These are phyloP conservation scores for Champsocephalus gunnari DNA, from an alignment of 2,797 vertebrate genomes.

Conservation along the genomic window DNA sequence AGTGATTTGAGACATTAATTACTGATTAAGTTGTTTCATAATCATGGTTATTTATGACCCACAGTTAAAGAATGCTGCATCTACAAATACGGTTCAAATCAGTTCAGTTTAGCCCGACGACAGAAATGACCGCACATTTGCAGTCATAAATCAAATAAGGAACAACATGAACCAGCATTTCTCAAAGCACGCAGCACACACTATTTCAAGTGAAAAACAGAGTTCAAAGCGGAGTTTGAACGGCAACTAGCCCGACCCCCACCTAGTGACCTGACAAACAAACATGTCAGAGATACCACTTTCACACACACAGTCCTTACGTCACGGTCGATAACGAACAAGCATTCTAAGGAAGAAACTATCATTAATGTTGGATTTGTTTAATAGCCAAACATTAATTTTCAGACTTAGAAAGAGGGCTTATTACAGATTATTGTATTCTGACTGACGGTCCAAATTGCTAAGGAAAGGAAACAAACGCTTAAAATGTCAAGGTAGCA, in stretches of 20 bases:
- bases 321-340: neutral
- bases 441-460: neutral
- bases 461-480: neutral
- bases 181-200: neutral
- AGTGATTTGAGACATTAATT: neutral
- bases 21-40: neutral
- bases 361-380: neutral
- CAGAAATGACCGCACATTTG: neutral
- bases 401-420: neutral
- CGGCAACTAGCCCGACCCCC: neutral
- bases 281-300: neutral
- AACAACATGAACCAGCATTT: neutral
- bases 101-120: neutral
- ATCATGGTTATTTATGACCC: neutral
- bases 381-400: too few species aligned
- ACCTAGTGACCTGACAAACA: constrained; percentile 22
- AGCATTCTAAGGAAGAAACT: neutral
- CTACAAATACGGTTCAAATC: neutral
- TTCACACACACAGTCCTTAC: neutral
- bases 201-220: neutral
- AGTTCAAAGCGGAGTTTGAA: neutral
- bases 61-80: neutral
- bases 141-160: neutral
- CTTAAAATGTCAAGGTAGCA: too few species aligned
- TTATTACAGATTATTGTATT: neutral